phyloP scores from a whole-genome alignment of 2,113 vertebrate species.

The Collichthys lucidus region DNA sequence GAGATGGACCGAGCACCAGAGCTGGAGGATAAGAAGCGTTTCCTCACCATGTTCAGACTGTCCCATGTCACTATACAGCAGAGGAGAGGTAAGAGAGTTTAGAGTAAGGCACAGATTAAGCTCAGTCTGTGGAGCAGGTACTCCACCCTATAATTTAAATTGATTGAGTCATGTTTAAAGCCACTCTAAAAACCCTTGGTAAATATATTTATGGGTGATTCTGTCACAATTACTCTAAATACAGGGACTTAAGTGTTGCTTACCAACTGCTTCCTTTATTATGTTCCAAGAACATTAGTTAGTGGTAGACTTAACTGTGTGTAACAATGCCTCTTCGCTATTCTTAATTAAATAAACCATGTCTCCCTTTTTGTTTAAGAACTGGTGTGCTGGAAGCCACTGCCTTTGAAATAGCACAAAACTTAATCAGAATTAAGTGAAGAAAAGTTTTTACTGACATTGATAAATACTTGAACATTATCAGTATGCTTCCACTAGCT shows the following conservation, averaged over 20 bases:
- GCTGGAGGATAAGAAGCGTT: conserved; percentile 96
- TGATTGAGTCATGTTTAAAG: background rate
- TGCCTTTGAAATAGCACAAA: no score
- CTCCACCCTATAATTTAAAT: background rate
- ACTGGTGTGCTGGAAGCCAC: background rate
- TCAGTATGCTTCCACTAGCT: conserved; percentile 8
- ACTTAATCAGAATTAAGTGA: background rate
- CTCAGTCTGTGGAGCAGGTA: background rate
- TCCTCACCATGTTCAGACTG: conserved; percentile 96
- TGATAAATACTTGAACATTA: conserved; percentile 13
- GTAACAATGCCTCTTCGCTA: conserved; percentile 28
- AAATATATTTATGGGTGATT: background rate
- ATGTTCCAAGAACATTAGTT: conserved; percentile 26
- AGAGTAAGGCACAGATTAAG: background rate
- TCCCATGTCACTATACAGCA: conserved; percentile 93
- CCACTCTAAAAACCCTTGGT: background rate
- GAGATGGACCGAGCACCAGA: conserved; percentile 96
- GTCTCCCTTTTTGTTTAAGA: background rate
- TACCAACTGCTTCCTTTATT: conserved; percentile 12
- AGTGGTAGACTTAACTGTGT: conserved; percentile 35
- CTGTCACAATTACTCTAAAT: background rate
- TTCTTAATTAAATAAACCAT: conserved; percentile 25
- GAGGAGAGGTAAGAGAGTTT: conserved; percentile 88
- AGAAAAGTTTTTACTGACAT: background rate
- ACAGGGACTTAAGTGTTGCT: background rate